Percentiles rank a stretch among this genome's conserved stretches.
Conservation (phyloP, 2,797 vertebrate genomes). For the Hydrolagus colliei region DNA sequence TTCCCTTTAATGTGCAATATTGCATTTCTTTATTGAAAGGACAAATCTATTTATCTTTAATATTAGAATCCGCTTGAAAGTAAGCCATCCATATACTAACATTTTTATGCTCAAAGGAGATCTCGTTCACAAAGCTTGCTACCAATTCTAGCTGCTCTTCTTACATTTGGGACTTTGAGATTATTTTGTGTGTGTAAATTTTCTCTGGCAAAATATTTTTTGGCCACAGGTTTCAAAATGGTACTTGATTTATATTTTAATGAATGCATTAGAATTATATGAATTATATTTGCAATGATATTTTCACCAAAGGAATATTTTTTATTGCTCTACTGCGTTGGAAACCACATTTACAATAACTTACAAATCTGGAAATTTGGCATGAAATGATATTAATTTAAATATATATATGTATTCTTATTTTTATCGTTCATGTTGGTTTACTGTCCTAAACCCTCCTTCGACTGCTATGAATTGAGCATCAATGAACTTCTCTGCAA, state of each 20-base stretch:
- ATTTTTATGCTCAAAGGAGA: background rate
- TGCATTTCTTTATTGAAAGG: background rate
- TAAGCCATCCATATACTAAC: background rate
- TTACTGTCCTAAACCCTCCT: background rate
- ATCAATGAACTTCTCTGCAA: too few relatives aligned
- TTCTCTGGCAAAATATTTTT: background rate
- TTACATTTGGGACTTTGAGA: background rate
- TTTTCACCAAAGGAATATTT: background rate
- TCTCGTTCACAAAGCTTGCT: background rate
- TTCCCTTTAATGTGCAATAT: background rate
- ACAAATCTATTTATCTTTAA: conserved; percentile 9
- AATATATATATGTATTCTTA: background rate
- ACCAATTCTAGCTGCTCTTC: background rate
- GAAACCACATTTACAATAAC: background rate
- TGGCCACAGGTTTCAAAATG: background rate
- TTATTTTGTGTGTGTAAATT: background rate
- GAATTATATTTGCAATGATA: background rate
- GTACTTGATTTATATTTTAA: background rate
- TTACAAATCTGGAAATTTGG: background rate
- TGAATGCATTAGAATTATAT: background rate
- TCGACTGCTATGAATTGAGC: background rate
- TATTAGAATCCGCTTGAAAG: background rate
- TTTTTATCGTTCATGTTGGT: background rate
- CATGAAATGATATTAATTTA: background rate
- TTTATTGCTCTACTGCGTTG: background rate